Evolutionary conservation across 2,797 vertebrate genomes (phyloP).

Genomic region (Acrocephalus scirpaceus): DNA sequence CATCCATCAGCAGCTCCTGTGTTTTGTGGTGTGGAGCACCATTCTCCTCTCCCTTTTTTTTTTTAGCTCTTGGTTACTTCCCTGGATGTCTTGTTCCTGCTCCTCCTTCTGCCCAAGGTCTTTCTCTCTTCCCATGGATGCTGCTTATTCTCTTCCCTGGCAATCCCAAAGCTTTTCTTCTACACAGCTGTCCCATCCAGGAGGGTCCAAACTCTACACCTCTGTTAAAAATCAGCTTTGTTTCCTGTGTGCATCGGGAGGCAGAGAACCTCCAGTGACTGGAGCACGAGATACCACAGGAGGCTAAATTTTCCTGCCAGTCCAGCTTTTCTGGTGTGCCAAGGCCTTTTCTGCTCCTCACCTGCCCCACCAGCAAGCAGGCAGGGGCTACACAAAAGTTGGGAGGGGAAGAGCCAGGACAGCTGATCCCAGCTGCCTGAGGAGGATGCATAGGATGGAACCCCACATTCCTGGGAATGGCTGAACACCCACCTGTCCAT

Average conservation of each 20-base stretch:
- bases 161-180: background rate
- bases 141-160: background rate
- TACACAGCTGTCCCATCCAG: background rate
- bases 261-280: background rate
- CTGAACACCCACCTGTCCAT: background rate
- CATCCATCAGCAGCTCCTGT: background rate
- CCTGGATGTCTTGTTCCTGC: background rate
- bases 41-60: background rate
- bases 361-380: background rate
- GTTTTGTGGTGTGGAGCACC: background rate
- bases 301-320: background rate
- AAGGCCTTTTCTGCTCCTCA: background rate
- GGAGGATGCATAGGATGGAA: background rate
- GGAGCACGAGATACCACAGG: background rate
- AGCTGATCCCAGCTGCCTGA: background rate
- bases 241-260: background rate
- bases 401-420: background rate
- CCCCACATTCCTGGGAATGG: background rate
- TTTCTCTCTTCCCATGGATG: background rate
- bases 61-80: background rate
- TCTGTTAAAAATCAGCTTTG: background rate
- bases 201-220: background rate
- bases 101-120: background rate
- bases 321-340: background rate
- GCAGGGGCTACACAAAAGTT: background rate